Base-by-base conservation (phyloP, 2,888 invertebrate species). In the Sinotaia quadrata region DNA sequence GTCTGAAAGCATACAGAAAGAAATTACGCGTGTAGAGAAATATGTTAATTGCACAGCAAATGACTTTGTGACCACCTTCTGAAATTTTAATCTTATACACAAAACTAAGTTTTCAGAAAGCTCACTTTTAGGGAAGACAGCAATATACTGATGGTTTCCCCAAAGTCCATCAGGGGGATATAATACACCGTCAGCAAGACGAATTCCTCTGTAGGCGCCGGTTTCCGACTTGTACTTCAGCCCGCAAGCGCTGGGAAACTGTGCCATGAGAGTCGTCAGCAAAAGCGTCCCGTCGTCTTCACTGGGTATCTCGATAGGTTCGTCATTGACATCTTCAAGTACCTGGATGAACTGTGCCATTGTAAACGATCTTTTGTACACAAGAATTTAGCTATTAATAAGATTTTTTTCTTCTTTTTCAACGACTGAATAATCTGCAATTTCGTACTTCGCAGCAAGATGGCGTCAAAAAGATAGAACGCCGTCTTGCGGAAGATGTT, bases 231-330 rank as follows among this genome's bases (percentile, higher is more conserved):
- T 92, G 90, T 96, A 99, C 91, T 99, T 99, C 67, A 99, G 91
- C 24, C 99, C 99, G 88, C 96, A 96, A 41, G 97, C 95, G 73
- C 97, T 97, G 59, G 98, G 98, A 90, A 96, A 99, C 88, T 98
- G 97, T 49, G 96, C 98, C 75, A 96, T 93, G 66, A 99, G 90
- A 2, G 99, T 99, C 67, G 96, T 94, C 81, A 99, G 90, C 73
- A 97, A 90, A 72, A 98, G 90, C 18, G 96, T 96, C 67, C 95
- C 94, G 90, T 98, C 97, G 81, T 94, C 92, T 90, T 98, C 98
- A 71, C 94, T 93, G 5, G 98, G 98, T 80, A 98, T 91, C 90
- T 98, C 98, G 77, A 98, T 96, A 10, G 97, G 94, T 88, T 97
- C 97, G 74, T 95, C 95, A n/a, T 75, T 80, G 89, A 97, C 97